Evolutionary conservation across 2,888 invertebrate genomes (phyloP).

Genomic region (Cantharis lateralis): DNA sequence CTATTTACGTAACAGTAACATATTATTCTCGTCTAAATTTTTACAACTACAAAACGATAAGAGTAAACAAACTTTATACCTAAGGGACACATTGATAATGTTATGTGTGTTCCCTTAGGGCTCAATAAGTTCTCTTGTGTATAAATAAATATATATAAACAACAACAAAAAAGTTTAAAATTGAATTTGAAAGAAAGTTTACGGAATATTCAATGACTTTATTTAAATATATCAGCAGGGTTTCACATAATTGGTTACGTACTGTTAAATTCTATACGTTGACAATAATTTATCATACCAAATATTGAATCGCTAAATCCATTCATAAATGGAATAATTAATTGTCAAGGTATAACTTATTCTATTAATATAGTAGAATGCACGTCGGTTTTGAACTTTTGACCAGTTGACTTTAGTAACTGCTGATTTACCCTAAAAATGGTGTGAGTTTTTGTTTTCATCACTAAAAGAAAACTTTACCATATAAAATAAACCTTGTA

Average conservation of each 20-base stretch:
- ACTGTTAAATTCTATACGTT: background rate
- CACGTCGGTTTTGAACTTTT: too few species aligned
- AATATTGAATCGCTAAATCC: background rate
- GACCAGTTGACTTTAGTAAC: too few species aligned
- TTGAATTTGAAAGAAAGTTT: background rate
- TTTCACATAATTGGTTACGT: background rate
- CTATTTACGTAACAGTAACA: background rate
- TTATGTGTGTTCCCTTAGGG: background rate
- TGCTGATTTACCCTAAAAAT: too few species aligned
- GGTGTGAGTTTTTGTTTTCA: too few species aligned
- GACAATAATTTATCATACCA: background rate
- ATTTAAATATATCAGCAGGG: background rate
- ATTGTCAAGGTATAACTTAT: background rate
- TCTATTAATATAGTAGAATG: background rate
- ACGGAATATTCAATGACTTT: background rate
- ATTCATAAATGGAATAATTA: background rate
- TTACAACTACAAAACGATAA: background rate
- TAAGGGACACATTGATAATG: background rate
- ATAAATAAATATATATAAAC: background rate
- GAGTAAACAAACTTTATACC: background rate
- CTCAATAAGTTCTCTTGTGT: background rate
- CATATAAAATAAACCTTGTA: too few species aligned
- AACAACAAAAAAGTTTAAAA: background rate
- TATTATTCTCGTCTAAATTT: background rate
- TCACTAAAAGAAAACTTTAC: too few species aligned